Conservation (phyloP, 23 tunicate species). For the Botrylloides violaceus region DNA sequence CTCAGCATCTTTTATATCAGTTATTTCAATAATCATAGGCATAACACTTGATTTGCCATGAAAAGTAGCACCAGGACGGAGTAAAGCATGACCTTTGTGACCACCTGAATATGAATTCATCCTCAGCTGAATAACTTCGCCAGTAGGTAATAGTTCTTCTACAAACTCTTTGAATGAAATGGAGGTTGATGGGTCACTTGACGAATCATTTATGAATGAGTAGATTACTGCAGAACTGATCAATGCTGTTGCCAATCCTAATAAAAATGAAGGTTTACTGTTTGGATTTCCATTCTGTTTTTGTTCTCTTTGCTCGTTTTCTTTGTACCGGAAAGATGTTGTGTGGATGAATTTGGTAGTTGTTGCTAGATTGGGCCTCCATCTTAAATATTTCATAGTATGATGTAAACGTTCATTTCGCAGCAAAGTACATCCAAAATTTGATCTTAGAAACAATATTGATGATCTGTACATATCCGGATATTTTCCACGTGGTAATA, state of each 20-base stretch:
- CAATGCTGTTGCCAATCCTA: no score
- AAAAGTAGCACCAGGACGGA: conserved; percentile 12
- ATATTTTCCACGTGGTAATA: no score
- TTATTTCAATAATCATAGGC: neutral
- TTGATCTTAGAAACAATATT: no score
- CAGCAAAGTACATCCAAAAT: no score
- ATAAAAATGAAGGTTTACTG: neutral
- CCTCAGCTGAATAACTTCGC: conserved; percentile 1
- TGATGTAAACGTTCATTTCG: no score
- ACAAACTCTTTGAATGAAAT: conserved; percentile 6
- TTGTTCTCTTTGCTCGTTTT: no score
- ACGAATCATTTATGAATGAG: neutral
- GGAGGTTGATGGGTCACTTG: neutral
- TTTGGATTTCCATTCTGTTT: neutral
- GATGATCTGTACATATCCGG: no score
- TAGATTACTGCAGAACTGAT: no score
- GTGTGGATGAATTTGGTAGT: no score
- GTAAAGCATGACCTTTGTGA: neutral
- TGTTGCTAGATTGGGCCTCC: no score
- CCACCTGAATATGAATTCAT: neutral
- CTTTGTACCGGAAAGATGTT: no score
- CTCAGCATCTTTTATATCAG: conserved; percentile 1
- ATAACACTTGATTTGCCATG: neutral
- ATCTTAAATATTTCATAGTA: no score
- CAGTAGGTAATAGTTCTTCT: conserved; percentile 13